Base-by-base conservation (phyloP, 1,140 invertebrate species). In the Euura lappo region DNA sequence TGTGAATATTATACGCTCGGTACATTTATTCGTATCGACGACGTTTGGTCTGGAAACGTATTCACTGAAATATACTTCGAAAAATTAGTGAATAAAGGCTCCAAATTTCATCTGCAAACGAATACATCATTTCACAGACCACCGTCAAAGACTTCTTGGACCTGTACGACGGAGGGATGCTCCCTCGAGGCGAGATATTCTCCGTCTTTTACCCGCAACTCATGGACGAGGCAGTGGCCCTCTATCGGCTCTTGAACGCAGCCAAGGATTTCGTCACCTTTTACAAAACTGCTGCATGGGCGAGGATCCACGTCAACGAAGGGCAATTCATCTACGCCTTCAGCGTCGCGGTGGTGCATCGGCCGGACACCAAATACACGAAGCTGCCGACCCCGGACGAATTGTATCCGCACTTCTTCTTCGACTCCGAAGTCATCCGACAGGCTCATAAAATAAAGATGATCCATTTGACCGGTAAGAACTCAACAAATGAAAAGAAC, bases 231-330 rank as follows among this genome's bases (percentile, higher is more conserved):
- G 89, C 85, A 2, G 79, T 86, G 0, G 86, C 88, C 7, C 78
- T 93, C 2, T 90, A 89, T 79, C 80, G 89, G 46, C 71, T 91
- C 45, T 89, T 93, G 80, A 91, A 89, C 80, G 89, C 89, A 66
- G 91, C 91, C 68, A 91, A 91, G 75, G 89, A 92, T 76, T 93
- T 90, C 75, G 90, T 91, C 3, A 90, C 87, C 10, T 93, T 93
- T 85, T 90, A 87, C 84, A 89, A 90, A 72, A 90, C 89, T 2
- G 91, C 92, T n/a, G 77, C 87, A 10, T 93, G 88, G 86, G 90
- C 90, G 10, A 89, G 89, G 0, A 85, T 87, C 71, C 76, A 91
- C 72, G 78, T 92, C 6, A 93, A 93, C 81, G 88, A 91, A 79
- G 90, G 88, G 44, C 87, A 91, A 73, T 94, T 91, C 79, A 76